Base-by-base conservation (phyloP, 2,888 invertebrate genomes). In the Patella caerulea region DNA sequence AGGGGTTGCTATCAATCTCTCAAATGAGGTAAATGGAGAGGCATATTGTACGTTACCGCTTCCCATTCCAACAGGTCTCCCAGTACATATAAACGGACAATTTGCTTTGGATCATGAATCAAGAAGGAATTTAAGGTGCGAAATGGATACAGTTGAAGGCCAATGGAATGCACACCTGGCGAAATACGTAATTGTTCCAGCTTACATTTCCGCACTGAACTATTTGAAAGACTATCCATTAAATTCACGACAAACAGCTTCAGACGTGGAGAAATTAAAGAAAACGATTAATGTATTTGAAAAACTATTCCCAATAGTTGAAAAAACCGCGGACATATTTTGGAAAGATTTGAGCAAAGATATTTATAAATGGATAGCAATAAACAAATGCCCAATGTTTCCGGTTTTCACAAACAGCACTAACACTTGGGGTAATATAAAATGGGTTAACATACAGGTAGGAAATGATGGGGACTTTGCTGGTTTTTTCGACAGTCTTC, bases 1-100 rank as follows among this genome's bases (percentile, higher is more conserved):
- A 15, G 88, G 87, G 11, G 82, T 87, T 11, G 87, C 88, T 5
- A 75, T 85, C 3, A 77, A 71, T n/a, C 19, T 71, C 29, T n/a
- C 0, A 34, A 14, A 2, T 24, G 5, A 29, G 4, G 19, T 9
- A 17, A 24, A 9, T 9, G 45, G 54, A 53, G 71, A 72, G 15
- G 65, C n/a, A n/a, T 88, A 85, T 80, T 89, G 89, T 71, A 87
- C 85, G 54, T 79, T 89, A 34, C 88, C 89, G 7, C 74, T 89
- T 34, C 88, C 89, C 14, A 74, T 84, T 12, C 45, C 74, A 29
- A 86, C 87, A 5, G 83, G 83, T 7, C 81, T 89, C 1, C 88
- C 88, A 24, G 80, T 87, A 12, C 86, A 88, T 77, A 78, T 88
- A 12, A 88, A 89, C 79, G 89, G 86, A 0, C 85, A 88, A 71